Conservation (phyloP, 1,140 invertebrate species). For the Triops cancriformis region DNA sequence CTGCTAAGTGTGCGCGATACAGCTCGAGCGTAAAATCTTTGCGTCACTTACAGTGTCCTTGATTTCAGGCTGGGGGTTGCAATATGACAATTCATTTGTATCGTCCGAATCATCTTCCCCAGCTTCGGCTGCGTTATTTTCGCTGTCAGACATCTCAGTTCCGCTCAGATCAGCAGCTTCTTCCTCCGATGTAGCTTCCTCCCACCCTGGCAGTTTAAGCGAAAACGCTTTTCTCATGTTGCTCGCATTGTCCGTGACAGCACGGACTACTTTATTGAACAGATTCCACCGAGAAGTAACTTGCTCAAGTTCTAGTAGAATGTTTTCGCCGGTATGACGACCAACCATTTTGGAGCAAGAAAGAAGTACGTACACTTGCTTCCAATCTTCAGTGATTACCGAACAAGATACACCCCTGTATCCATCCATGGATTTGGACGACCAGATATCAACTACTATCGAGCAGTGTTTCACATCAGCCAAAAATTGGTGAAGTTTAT, state of each 20-base stretch:
- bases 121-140: background rate
- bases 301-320: no score
- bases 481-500: conserved; percentile 2
- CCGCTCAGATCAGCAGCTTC: background rate
- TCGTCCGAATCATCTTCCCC: conserved; percentile 14
- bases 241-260: conserved; percentile 19
- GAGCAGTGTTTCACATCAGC: background rate
- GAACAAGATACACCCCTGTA: conserved; percentile 20
- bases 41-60: background rate
- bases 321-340: no score
- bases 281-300: no score
- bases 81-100: background rate
- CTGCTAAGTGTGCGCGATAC: conserved; percentile 18
- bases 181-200: background rate
- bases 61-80: conserved; percentile 15
- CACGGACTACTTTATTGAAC: no score
- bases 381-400: no score
- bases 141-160: background rate
- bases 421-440: conserved; percentile 11
- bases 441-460: no score
- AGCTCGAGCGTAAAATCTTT: conserved; percentile 10
- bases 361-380: no score
- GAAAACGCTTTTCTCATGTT: conserved; percentile 20
- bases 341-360: no score
- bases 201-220: conserved; percentile 14